phyloP scores from a whole-genome alignment of 1,140 invertebrate genomes.

The Bombus vancouverensis region DNA sequence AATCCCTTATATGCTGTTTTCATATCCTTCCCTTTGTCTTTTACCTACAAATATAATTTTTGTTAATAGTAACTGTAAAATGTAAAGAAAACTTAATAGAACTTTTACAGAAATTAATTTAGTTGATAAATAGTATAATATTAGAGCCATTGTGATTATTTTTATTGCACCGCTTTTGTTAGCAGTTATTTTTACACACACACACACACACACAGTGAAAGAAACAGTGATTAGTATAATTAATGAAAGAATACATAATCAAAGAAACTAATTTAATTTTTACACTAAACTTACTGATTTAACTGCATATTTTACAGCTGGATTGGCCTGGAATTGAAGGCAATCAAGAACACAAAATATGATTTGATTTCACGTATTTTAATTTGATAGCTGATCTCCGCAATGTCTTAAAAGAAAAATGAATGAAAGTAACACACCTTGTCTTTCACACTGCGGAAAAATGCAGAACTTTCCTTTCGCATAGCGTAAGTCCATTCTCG shows the following conservation, averaged over 20 bases:
- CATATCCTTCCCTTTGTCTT: conserved; percentile 89
- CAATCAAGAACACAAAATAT: conserved; percentile 33
- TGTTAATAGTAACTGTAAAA: background rate
- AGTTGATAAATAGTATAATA: background rate
- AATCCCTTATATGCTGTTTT: conserved; percentile 90
- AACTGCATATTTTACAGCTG: conserved; percentile 90
- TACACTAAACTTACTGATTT: conserved; percentile 87
- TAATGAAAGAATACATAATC: background rate
- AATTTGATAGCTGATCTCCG: background rate
- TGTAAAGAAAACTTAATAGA: background rate
- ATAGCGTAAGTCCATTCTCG: conserved; percentile 88
- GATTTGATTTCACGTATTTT: background rate
- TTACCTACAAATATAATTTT: conserved; percentile 83
- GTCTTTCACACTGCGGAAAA: conserved; percentile 90
- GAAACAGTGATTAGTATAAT: conserved; percentile 6
- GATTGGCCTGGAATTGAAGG: conserved; percentile 87
- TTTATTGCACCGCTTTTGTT: background rate
- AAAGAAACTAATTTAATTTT: conserved; percentile 3
- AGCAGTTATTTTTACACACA: too few species aligned
- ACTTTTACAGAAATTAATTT: conserved; percentile 9
- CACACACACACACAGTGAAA: background rate
- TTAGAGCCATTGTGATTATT: background rate
- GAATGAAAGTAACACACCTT: conserved; percentile 82
- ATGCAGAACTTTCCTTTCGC: conserved; percentile 86
- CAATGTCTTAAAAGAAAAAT: background rate